Conservation (phyloP, 2,797 vertebrate genomes). For the Pristis pectinata region DNA sequence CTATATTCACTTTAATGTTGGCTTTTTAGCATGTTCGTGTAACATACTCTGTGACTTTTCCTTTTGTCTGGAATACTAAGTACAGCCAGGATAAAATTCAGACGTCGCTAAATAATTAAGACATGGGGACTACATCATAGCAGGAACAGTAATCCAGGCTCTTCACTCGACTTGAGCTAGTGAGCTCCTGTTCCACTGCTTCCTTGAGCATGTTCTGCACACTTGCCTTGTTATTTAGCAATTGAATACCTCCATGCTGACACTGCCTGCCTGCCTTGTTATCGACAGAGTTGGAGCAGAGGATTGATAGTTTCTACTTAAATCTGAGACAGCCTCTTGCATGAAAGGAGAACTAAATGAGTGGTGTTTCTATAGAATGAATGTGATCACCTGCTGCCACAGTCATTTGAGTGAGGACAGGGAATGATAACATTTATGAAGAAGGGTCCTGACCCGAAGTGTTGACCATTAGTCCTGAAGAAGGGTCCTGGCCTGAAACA, state of each 20-base stretch:
- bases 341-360: neutral
- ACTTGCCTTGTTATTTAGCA: neutral
- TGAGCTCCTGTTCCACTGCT: conserved; percentile 39
- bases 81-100: no score
- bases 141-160: conserved; percentile 36
- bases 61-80: no score
- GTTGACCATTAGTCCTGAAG: no score
- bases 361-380: neutral
- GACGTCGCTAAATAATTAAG: no score
- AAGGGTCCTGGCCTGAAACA: no score
- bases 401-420: no score
- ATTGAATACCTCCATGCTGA: neutral
- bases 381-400: neutral
- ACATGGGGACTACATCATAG: neutral
- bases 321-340: neutral
- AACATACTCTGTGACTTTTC: no score
- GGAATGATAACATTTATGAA: no score
- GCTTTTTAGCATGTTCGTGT: no score
- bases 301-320: neutral
- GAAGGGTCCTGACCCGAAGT: no score
- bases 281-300: neutral
- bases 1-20: no score
- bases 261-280: neutral
- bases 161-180: conserved; percentile 44
- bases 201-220: neutral